Percentiles rank a stretch among this genome's conserved stretches.
phyloP scores from a whole-genome alignment of 2,113 vertebrate genomes.

The Murina feae region DNA sequence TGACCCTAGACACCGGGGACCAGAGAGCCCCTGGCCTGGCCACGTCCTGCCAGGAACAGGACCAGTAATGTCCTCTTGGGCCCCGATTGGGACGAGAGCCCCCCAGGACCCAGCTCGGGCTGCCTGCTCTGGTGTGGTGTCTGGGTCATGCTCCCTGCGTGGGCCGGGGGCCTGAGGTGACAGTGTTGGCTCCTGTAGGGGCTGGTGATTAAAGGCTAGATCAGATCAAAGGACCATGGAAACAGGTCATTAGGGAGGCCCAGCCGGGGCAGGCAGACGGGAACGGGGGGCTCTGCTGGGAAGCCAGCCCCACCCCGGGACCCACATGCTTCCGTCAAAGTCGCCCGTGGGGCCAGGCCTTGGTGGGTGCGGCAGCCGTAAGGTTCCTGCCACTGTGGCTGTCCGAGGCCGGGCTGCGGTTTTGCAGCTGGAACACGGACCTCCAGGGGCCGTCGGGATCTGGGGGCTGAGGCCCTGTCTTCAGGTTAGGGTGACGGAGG shows the following conservation, averaged over 20 bases:
- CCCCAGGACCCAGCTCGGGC: background rate
- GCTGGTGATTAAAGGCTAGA: background rate
- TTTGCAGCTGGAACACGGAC: background rate
- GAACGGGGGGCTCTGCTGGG: background rate
- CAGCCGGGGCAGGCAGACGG: background rate
- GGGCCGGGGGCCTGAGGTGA: background rate
- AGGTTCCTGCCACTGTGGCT: background rate
- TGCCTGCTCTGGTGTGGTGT: background rate
- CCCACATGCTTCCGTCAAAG: background rate
- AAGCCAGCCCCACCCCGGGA: fast-evolving
- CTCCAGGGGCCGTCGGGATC: background rate
- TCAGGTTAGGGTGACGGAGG: too few relatives aligned
- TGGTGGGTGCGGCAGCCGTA: background rate
- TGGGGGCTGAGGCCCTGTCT: background rate
- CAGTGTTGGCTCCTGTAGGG: background rate
- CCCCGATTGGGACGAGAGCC: background rate
- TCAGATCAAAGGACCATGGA: slow-evolving; percentile 22
- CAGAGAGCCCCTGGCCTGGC: background rate
- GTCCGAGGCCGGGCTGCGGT: background rate
- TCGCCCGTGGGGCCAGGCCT: background rate
- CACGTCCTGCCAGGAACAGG: background rate
- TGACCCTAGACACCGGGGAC: background rate
- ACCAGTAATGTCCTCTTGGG: background rate
- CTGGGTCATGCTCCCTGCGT: background rate
- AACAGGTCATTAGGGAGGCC: background rate